Percentiles rank a stretch among this genome's conserved stretches.
Conservation (phyloP, 1,140 invertebrate genomes). For the Pseudomyrmex sp. region DNA sequence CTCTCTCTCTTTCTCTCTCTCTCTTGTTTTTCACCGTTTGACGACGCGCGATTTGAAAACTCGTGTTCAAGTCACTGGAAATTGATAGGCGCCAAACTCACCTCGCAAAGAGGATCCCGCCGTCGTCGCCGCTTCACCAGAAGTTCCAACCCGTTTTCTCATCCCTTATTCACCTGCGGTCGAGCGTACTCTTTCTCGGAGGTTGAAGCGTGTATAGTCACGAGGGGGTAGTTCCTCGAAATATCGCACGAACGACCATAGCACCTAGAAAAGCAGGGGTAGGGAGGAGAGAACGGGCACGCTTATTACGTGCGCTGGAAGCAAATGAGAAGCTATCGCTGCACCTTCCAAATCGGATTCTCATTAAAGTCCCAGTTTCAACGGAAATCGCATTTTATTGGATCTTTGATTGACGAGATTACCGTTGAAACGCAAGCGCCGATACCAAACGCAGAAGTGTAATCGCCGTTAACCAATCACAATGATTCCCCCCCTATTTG, state of each 20-base stretch:
- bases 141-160: slow-evolving; percentile 59
- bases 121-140: slow-evolving; percentile 27
- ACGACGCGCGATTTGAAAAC: slow-evolving; percentile 47
- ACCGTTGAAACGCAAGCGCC: slow-evolving; percentile 38
- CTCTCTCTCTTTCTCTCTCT: neutral
- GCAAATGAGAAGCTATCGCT: slow-evolving; percentile 54
- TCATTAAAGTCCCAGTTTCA: slow-evolving; percentile 58
- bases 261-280: slow-evolving; percentile 14
- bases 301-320: slow-evolving; percentile 70
- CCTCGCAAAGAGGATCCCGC: slow-evolving; percentile 34
- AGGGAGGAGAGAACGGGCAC: slow-evolving; percentile 27
- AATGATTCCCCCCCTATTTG: neutral
- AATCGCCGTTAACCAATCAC: slow-evolving; percentile 41
- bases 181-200: slow-evolving; percentile 56
- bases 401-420: slow-evolving; percentile 61
- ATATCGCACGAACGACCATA: slow-evolving; percentile 52
- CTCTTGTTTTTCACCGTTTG: neutral
- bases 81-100: slow-evolving; percentile 53
- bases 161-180: slow-evolving; percentile 72
- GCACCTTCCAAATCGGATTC: slow-evolving; percentile 59
- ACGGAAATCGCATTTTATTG: slow-evolving; percentile 59
- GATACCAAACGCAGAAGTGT: slow-evolving; percentile 39
- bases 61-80: slow-evolving; percentile 14
- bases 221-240: slow-evolving; percentile 40
- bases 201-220: slow-evolving; percentile 45